Conservation (phyloP, 1,140 invertebrate species). For the Microvelia longipes region DNA sequence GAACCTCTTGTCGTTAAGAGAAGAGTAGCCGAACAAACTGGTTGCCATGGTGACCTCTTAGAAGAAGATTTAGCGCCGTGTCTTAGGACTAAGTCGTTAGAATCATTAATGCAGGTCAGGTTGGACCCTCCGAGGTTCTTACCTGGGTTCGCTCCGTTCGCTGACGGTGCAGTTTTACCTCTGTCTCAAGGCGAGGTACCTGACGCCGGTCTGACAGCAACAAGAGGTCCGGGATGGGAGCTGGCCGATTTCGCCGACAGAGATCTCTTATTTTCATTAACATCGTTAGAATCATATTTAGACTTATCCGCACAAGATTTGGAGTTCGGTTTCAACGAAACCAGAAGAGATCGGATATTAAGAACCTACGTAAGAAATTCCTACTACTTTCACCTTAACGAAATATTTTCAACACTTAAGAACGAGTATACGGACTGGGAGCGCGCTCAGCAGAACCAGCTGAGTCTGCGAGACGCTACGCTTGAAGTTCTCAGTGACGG, state of each 20-base stretch:
- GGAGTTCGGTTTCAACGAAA: conserved; percentile 73
- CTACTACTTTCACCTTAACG: conserved; percentile 76
- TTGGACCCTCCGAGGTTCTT: conserved; percentile 61
- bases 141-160: conserved; percentile 74
- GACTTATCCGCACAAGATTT: conserved; percentile 42
- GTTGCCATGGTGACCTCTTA: conserved; percentile 57
- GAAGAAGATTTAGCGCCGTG: conserved; percentile 71
- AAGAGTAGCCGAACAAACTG: conserved; percentile 58
- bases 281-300: conserved; percentile 55
- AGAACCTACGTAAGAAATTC: conserved; percentile 76
- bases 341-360: conserved; percentile 61
- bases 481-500: conserved; percentile 68
- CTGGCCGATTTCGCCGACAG: conserved; percentile 68
- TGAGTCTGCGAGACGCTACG: conserved; percentile 57
- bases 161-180: conserved; percentile 61
- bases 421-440: conserved; percentile 92
- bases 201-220: conserved; percentile 10
- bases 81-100: conserved; percentile 51
- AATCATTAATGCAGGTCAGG: conserved; percentile 51
- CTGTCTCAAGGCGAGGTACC: conserved; percentile 1
- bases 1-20: conserved; percentile 67
- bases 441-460: conserved; percentile 53
- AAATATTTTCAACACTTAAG: conserved; percentile 76
- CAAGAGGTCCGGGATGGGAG: conserved; percentile 42
- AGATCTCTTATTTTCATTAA: conserved; percentile 60